Evolutionary conservation across 2,888 invertebrate species (phyloP).

Genomic region (Acleris literana): DNA sequence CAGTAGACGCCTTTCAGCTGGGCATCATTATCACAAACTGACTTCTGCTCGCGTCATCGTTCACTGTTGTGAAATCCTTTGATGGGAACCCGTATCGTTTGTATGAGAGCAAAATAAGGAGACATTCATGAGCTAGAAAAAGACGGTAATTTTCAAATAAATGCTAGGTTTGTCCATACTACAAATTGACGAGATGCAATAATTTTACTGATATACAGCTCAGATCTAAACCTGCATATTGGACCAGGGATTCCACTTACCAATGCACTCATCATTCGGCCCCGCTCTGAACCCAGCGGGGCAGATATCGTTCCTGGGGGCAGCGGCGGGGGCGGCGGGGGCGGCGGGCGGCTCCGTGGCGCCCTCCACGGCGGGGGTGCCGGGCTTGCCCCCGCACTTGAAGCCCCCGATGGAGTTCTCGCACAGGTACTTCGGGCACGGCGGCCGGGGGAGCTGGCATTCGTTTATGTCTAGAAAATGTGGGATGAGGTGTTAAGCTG

Average conservation of each 20-base stretch:
- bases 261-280: slow-evolving; percentile 75
- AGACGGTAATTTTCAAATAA: too few relatives aligned
- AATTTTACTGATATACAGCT: not conserved
- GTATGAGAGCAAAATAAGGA: too few relatives aligned
- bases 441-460: slow-evolving; percentile 83
- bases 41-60: too few relatives aligned
- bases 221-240: not conserved
- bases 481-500: not conserved
- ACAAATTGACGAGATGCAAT: too few relatives aligned
- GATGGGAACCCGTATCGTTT: too few relatives aligned
- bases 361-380: slow-evolving; percentile 66
- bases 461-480: slow-evolving; percentile 90
- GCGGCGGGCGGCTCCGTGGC: slow-evolving; percentile 49
- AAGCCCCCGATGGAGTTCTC: slow-evolving; percentile 80
- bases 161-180: too few relatives aligned
- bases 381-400: slow-evolving; percentile 74
- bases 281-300: slow-evolving; percentile 83
- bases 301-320: slow-evolving; percentile 72
- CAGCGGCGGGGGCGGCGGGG: slow-evolving; percentile 37
- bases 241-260: slow-evolving; percentile 52
- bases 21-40: too few relatives aligned
- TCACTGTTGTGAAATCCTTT: too few relatives aligned
- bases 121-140: too few relatives aligned
- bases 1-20: too few relatives aligned
- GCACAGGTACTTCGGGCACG: slow-evolving; percentile 77